These are phyloP conservation scores for Macrophya alboannulata DNA, from an alignment of 2,888 invertebrate species.

Conservation along the genomic window DNA sequence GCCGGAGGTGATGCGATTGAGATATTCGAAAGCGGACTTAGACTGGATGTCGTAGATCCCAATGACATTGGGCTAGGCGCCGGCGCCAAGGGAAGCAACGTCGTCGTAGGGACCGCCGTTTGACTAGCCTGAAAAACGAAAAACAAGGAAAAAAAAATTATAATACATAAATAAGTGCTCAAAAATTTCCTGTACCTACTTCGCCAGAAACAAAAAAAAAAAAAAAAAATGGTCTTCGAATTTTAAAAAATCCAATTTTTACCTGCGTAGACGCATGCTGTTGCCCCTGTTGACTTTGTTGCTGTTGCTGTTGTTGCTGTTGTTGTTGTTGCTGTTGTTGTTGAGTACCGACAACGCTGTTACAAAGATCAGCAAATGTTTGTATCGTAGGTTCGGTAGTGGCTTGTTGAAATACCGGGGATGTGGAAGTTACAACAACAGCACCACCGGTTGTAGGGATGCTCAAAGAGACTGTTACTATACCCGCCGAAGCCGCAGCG, in stretches of 20 bases:
- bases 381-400: slow-evolving; percentile 73
- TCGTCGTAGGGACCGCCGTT: slow-evolving; percentile 74
- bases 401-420: slow-evolving; percentile 80
- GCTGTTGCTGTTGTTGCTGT: slow-evolving; percentile 61
- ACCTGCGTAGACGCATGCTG: slow-evolving; percentile 75
- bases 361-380: slow-evolving; percentile 83
- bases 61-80: slow-evolving; percentile 81
- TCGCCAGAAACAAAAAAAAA: background rate
- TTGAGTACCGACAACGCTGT: slow-evolving; percentile 80
- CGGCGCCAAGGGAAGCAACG: slow-evolving; percentile 81
- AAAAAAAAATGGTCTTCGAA: background rate
- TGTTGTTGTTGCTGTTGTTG: slow-evolving; percentile 68
- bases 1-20: slow-evolving; percentile 86
- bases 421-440: slow-evolving; percentile 81
- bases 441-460: slow-evolving; percentile 83
- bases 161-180: background rate
- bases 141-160: slow-evolving; percentile 40
- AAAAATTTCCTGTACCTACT: background rate
- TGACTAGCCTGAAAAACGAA: slow-evolving; percentile 72
- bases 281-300: slow-evolving; percentile 62
- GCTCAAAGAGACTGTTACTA: slow-evolving; percentile 85
- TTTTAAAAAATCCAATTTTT: slow-evolving; percentile 42
- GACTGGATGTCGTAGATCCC: slow-evolving; percentile 86
- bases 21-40: slow-evolving; percentile 84
- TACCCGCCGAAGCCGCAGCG: slow-evolving; percentile 86